phyloP scores from a whole-genome alignment of 2,888 invertebrate genomes.

The Hypena proboscidalis region DNA sequence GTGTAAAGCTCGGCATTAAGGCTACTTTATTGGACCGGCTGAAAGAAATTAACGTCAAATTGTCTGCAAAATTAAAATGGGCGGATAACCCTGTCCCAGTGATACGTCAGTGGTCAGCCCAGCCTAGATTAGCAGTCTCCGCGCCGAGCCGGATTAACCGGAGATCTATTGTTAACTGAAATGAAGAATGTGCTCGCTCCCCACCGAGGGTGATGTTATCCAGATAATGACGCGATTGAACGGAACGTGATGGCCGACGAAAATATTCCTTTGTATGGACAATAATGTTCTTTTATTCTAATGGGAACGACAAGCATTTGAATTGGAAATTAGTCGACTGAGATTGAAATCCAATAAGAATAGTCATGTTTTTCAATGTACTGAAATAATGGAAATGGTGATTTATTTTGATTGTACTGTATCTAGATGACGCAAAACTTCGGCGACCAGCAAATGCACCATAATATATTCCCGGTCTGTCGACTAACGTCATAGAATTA shows the following conservation, averaged over 20 bases:
- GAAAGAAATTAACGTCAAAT: constrained; percentile 41
- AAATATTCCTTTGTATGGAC: constrained; percentile 20
- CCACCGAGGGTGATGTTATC: constrained; percentile 8
- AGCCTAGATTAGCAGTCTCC: constrained; percentile 31
- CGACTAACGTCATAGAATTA: constrained; percentile 22
- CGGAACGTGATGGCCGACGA: constrained; percentile 19
- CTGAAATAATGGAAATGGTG: background rate
- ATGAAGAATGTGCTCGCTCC: constrained; percentile 31
- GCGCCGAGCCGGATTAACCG: constrained; percentile 39
- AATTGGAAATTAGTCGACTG: constrained; percentile 1
- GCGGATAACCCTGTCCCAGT: constrained; percentile 39
- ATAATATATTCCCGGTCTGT: constrained; percentile 1
- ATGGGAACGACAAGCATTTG: constrained; percentile 9
- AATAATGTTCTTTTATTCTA: constrained; percentile 20
- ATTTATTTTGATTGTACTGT: no score
- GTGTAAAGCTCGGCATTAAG: constrained; percentile 32
- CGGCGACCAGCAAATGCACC: constrained; percentile 18
- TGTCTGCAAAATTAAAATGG: constrained; percentile 44
- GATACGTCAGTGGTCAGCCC: constrained; percentile 42
- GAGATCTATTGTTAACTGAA: constrained; percentile 43
- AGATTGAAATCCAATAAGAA: background rate
- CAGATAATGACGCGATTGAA: constrained; percentile 26
- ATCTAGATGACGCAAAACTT: constrained; percentile 2
- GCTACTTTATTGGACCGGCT: constrained; percentile 27
- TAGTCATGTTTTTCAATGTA: background rate